Conservation (phyloP, 2,113 vertebrate genomes). For the Ameiurus melas region DNA sequence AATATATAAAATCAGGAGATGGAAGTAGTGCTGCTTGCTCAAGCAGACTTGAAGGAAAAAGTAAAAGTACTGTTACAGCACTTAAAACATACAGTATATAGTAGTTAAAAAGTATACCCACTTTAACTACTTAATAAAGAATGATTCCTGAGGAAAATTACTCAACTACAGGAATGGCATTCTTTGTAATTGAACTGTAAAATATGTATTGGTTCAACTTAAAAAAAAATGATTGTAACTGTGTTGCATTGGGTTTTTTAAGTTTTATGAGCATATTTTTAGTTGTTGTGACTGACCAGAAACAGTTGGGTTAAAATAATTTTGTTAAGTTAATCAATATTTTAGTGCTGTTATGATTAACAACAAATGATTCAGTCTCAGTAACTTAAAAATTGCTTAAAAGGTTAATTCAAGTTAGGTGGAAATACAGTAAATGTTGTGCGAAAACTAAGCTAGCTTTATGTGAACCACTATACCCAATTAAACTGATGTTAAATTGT, state of each 20-base stretch:
- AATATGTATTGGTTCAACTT: not conserved
- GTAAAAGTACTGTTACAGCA: not conserved
- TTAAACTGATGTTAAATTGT: too few species aligned
- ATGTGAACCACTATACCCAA: too few species aligned
- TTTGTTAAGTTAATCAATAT: not conserved
- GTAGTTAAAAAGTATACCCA: not conserved
- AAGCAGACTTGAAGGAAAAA: not conserved
- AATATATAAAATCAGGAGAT: not conserved
- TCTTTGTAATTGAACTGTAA: not conserved
- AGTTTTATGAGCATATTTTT: too few species aligned
- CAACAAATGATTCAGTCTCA: too few species aligned
- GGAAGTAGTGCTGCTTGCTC: not conserved
- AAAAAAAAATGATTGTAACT: not conserved
- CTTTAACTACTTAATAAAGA: not conserved
- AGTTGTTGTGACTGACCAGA: too few species aligned
- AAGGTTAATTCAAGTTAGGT: too few species aligned
- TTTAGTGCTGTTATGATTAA: not conserved
- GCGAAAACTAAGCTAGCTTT: too few species aligned
- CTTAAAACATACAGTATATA: not conserved
- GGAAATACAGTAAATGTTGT: too few species aligned
- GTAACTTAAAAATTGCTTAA: too few species aligned
- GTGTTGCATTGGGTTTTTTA: not conserved
- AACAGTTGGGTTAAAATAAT: too few species aligned
- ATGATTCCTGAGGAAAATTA: not conserved
- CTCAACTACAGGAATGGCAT: not conserved